Conservation (phyloP, 2,797 vertebrate genomes). For the Pseudochirops corinnae region DNA sequence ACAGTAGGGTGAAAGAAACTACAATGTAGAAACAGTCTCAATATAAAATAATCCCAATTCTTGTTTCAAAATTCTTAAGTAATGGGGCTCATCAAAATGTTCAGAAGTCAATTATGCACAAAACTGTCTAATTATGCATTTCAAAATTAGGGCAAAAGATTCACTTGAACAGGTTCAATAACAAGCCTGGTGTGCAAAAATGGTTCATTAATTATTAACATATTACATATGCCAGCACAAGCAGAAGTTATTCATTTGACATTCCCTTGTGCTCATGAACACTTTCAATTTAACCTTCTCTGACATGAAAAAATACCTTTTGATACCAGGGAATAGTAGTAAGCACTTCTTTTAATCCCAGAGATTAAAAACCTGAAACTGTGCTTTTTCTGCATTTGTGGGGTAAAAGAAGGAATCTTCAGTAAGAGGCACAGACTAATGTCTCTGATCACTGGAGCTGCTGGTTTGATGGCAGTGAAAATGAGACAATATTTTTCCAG, state of each 20-base stretch:
- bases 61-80: constrained; percentile 47
- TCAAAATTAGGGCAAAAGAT: background rate
- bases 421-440: background rate
- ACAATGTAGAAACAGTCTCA: background rate
- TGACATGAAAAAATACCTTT: background rate
- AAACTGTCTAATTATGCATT: constrained; percentile 7
- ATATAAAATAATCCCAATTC: background rate
- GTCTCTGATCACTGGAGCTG: background rate
- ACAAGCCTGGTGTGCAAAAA: background rate
- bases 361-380: background rate
- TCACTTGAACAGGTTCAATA: constrained; percentile 3
- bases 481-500: background rate
- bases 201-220: background rate
- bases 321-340: background rate
- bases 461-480: background rate
- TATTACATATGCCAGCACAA: background rate
- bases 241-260: background rate
- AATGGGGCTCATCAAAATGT: background rate
- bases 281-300: background rate
- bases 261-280: background rate
- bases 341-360: background rate
- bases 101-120: background rate
- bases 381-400: background rate
- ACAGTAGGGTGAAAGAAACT: background rate
- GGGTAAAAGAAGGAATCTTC: background rate